phyloP scores from a whole-genome alignment of 2,888 invertebrate genomes.

The Drosophila helvetica region DNA sequence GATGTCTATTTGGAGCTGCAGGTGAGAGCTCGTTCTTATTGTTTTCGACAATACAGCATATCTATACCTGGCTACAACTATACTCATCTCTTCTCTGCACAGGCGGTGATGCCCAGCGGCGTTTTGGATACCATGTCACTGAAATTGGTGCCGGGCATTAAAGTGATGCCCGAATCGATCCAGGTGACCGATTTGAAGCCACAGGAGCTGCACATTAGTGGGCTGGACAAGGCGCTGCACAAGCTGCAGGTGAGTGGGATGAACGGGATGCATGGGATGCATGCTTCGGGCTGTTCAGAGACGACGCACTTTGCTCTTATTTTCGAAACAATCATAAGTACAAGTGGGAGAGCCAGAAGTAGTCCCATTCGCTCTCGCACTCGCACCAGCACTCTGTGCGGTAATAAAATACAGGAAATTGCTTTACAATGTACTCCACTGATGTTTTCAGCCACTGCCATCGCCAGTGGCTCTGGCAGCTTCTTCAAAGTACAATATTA shows the following conservation, averaged over 20 bases:
- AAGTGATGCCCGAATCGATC: constrained; percentile 77
- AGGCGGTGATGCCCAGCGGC: constrained; percentile 82
- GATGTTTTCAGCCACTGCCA: constrained; percentile 13
- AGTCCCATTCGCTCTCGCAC: neutral
- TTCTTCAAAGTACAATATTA: constrained; percentile 68
- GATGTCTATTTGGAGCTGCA: constrained; percentile 82
- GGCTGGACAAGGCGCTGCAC: constrained; percentile 86
- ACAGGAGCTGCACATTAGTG: constrained; percentile 84
- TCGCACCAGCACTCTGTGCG: constrained; percentile 58
- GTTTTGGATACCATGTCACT: constrained; percentile 79
- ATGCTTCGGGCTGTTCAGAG: neutral
- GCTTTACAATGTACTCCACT: constrained; percentile 69
- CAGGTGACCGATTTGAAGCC: constrained; percentile 75
- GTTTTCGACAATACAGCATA: constrained; percentile 5
- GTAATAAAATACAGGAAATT: constrained; percentile 74
- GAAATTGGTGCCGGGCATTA: constrained; percentile 83
- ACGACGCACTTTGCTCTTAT: constrained; percentile 7
- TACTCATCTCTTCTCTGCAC: constrained; percentile 20
- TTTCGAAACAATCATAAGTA: constrained; percentile 52
- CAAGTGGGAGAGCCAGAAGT: constrained; percentile 19
- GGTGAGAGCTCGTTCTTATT: constrained; percentile 59
- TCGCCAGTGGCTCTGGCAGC: constrained; percentile 42
- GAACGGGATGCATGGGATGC: neutral
- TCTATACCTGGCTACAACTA: neutral
- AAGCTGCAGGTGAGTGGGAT: constrained; percentile 84